These are phyloP conservation scores for Pomatostomus ruficeps DNA, from an alignment of 2,113 vertebrate genomes.

Conservation along the genomic window DNA sequence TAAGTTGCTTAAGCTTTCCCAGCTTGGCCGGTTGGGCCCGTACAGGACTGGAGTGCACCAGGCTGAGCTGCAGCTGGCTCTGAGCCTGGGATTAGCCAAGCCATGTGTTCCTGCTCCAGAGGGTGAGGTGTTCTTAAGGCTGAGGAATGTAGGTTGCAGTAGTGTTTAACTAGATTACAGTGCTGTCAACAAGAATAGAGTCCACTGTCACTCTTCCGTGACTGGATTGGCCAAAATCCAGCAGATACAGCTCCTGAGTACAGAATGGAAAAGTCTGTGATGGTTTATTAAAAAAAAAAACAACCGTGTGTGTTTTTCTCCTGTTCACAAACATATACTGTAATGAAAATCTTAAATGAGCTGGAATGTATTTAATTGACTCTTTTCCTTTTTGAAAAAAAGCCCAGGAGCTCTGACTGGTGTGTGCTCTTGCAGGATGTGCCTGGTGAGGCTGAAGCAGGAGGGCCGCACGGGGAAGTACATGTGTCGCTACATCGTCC, in stretches of 20 bases:
- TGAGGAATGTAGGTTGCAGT: not conserved
- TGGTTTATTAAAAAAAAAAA: not conserved
- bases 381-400: not conserved
- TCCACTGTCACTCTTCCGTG: not conserved
- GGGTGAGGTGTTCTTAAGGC: not conserved
- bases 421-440: conserved; percentile 83
- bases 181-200: not conserved
- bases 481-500: conserved; percentile 94
- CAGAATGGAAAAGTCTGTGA: not conserved
- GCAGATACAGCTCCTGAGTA: not conserved
- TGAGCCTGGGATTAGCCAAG: not conserved
- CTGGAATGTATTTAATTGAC: not conserved
- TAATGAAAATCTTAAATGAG: not conserved
- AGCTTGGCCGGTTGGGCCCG: not conserved
- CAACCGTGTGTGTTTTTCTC: rapidly evolving
- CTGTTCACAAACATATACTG: not conserved
- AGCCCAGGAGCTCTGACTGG: not conserved
- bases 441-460: conserved; percentile 94
- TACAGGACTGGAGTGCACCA: not conserved
- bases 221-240: not conserved
- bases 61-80: not conserved
- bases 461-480: conserved; percentile 93
- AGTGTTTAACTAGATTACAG: not conserved
- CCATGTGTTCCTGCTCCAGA: not conserved
- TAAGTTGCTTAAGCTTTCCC: not conserved